Evolutionary conservation across 2,888 invertebrate genomes (phyloP), one percentile per base, ranked within the genome.

Genomic region (Ennomos erosarius): DNA sequence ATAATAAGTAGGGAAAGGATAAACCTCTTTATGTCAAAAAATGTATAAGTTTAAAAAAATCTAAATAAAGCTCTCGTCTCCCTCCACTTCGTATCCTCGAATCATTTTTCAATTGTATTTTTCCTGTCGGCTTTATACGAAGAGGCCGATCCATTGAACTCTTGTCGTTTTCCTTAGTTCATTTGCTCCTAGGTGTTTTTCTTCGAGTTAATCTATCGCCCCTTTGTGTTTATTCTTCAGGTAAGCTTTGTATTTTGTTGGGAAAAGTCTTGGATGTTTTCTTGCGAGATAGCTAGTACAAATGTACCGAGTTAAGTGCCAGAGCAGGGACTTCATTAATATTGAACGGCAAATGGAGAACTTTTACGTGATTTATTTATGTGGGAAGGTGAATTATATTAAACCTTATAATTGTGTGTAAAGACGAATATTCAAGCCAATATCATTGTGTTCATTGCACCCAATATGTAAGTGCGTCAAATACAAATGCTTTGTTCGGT

Each of bases 61-160:
- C 13, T 35, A 35, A 10, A 52, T 49, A 59, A 49, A 59, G 35
- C 59, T 63, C 62, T 53, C 49, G 55, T 60, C 56, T 49, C 57
- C 47, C 34, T 1, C n/a, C 39, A 35, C 50, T 59, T 54, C 50
- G 46, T 47, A 51, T 50, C 34, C 59, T 62, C 56, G 59, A 60
- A 50, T 64, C 62, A 70, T 70, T 71, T 65, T 52, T 70, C 67
- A 68, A 68, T 69, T 62, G 56, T 66, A 66, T 69, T 69, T 69
- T 71, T 69, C 68, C 59, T 52, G 55, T 52, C 62, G 58, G 65
- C 65, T 65, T 62, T 63, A 62, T 62, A 64, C 55, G 56, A 44
- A 64, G 46, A 62, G 55, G 58, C 58, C 55, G 46, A 59, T 67
- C 64, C 59, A 68, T 71, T 76, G 58, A 66, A 68, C 62, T 66